These are phyloP conservation scores for Mesocentrotus franciscanus DNA, from an alignment of 53 echinoderm and acorn worm genomes.

Conservation along the genomic window DNA sequence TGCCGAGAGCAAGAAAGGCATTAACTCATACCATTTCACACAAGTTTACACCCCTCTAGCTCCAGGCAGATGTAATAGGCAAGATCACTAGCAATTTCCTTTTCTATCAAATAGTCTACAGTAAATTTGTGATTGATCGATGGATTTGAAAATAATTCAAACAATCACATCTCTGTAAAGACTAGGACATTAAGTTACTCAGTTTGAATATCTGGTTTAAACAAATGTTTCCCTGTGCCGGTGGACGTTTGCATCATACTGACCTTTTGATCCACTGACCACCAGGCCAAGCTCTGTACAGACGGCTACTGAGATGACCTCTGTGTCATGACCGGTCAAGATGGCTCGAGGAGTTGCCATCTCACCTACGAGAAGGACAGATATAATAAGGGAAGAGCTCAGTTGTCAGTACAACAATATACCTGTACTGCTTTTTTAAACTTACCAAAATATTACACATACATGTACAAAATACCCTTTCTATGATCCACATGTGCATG, in stretches of 20 bases:
- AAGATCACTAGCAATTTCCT: too few relatives aligned
- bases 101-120: too few relatives aligned
- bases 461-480: too few relatives aligned
- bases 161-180: neutral
- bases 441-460: neutral
- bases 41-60: too few relatives aligned
- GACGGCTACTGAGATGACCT: conserved; percentile 92
- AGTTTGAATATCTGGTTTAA: neutral
- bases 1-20: too few relatives aligned
- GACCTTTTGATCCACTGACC: conserved; percentile 97
- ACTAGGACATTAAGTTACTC: neutral
- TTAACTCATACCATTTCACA: too few relatives aligned
- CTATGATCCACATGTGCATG: too few relatives aligned
- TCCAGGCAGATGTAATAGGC: too few relatives aligned
- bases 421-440: neutral
- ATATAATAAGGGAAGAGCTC: neutral
- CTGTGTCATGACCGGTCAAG: conserved; percentile 99
- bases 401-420: neutral
- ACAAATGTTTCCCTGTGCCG: neutral
- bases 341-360: conserved; percentile 97
- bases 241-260: conserved; percentile 2
- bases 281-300: conserved; percentile 98
- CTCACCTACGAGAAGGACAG: conserved; percentile 80
- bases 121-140: neutral
- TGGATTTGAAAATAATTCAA: neutral